phyloP scores from a whole-genome alignment of 23 tunicate genomes.

The Diplosoma virens region DNA sequence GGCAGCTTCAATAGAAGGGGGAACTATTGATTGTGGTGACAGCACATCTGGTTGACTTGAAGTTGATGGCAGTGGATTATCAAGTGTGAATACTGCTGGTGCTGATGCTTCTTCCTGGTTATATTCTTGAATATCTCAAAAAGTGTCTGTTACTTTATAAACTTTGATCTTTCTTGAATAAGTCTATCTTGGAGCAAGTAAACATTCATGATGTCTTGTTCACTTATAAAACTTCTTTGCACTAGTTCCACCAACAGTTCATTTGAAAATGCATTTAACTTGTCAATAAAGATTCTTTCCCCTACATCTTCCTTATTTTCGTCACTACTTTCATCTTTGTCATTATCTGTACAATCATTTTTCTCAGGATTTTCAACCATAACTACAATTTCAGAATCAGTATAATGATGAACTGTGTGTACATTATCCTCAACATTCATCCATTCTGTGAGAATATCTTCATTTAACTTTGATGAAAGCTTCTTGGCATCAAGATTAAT shows the following conservation, averaged over 20 bases:
- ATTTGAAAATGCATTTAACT: neutral
- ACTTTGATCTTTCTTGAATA: neutral
- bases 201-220: too few relatives aligned
- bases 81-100: neutral
- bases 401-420: neutral
- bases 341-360: neutral
- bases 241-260: neutral
- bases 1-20: neutral
- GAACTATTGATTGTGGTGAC: neutral
- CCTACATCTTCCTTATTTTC: neutral
- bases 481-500: neutral
- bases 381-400: neutral
- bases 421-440: neutral
- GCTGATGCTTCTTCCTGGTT: neutral
- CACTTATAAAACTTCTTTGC: neutral
- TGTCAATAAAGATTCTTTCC: neutral
- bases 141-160: neutral
- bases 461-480: neutral
- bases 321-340: neutral
- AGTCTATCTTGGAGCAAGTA: neutral
- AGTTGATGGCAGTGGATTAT: neutral
- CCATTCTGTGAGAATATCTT: neutral
- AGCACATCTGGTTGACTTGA: neutral
- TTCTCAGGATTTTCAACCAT: neutral
- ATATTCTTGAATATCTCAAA: neutral